Evolutionary conservation across 2,113 vertebrate species (phyloP), one percentile per base, ranked within the genome.

Genomic region (Triplophysa siluroides): DNA sequence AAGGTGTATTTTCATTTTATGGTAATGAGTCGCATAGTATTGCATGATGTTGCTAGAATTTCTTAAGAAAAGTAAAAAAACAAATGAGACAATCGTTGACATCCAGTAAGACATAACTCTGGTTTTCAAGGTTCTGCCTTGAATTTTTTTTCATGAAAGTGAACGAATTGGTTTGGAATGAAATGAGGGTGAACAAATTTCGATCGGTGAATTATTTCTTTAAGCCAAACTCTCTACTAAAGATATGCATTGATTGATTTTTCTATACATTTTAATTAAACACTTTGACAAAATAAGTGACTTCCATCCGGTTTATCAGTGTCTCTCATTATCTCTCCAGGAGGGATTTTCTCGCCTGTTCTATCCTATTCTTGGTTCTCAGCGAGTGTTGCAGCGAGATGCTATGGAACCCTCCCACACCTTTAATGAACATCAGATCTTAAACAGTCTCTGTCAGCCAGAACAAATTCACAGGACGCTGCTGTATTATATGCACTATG

Each of bases 301-400:
- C 26, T 67, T 38, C 19, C 16, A 19, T 23, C 50, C 61, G 14
- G 16, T 18, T 18, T 18, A 6, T 6, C 13, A 16, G 14, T 21
- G 63, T 41, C 43, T 77, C 18, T n/a, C 38, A 24, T 24, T 62
- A 43, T 67, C n/a, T 43, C 52, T 61, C 41, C 56, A 41, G 21
- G 52, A 9, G 8, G 85, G 58, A 81, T 66, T 78, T 81, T 86
- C 83, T 83, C 50, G 63, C 47, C 3, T 45, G 56, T 65, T 61
- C 81, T 65, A 80, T 83, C 68, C 52, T 77, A n/a, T 76, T 76
- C 58, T 62, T 75, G 56, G 33, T 26, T 16, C 19, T 76, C 4
- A 4, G 24, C 63, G 43, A 76, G 41, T 65, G 62, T 66, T 65
- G 26, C 45, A 65, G 45, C 14, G 62, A 65, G 45, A 65, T 8